Percentiles rank a stretch among this genome's conserved stretches.
Evolutionary conservation across 2,888 invertebrate species (phyloP).

Genomic region (Eucriotettix oculatus): DNA sequence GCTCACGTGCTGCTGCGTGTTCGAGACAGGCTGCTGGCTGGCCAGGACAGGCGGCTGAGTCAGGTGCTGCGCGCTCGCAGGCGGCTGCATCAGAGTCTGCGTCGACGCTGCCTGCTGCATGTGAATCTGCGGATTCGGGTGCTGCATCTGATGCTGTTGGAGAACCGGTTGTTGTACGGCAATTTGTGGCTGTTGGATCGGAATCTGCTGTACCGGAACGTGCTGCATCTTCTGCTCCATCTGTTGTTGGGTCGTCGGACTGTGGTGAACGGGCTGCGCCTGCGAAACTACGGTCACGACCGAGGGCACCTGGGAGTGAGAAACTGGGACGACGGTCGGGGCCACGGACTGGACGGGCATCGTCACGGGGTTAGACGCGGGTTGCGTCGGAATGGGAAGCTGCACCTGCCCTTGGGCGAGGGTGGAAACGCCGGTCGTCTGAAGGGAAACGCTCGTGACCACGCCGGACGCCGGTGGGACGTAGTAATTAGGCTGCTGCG

Average conservation of each 20-base stretch:
- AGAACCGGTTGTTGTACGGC: slow-evolving; percentile 1
- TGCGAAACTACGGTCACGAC: slow-evolving; percentile 22
- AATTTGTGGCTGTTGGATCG: slow-evolving; percentile 3
- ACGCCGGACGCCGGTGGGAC: slow-evolving; percentile 28
- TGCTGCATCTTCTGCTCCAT: slow-evolving; percentile 12
- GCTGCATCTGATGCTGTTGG: slow-evolving; percentile 8
- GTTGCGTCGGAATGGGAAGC: slow-evolving; percentile 14
- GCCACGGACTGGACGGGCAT: slow-evolving; percentile 1
- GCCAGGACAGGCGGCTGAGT: too few relatives aligned
- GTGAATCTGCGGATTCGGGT: slow-evolving; percentile 11
- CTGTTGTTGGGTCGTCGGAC: slow-evolving; percentile 12
- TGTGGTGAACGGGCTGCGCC: slow-evolving; percentile 28
- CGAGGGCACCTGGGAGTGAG: slow-evolving; percentile 24
- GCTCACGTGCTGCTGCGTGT: too few relatives aligned
- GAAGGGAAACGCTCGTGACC: not conserved
- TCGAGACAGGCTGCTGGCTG: too few relatives aligned
- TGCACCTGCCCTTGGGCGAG: slow-evolving; percentile 25
- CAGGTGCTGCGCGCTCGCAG: too few relatives aligned
- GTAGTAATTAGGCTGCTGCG: slow-evolving; percentile 1
- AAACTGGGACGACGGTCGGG: slow-evolving; percentile 11
- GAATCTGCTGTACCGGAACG: slow-evolving; percentile 10
- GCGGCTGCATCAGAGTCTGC: not conserved
- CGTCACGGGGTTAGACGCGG: not conserved
- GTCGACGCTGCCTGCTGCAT: slow-evolving; percentile 8
- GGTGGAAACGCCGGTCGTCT: slow-evolving; percentile 32